Evolutionary conservation across 2,888 invertebrate genomes (phyloP).

Genomic region (Hemicrepidius hirtus): DNA sequence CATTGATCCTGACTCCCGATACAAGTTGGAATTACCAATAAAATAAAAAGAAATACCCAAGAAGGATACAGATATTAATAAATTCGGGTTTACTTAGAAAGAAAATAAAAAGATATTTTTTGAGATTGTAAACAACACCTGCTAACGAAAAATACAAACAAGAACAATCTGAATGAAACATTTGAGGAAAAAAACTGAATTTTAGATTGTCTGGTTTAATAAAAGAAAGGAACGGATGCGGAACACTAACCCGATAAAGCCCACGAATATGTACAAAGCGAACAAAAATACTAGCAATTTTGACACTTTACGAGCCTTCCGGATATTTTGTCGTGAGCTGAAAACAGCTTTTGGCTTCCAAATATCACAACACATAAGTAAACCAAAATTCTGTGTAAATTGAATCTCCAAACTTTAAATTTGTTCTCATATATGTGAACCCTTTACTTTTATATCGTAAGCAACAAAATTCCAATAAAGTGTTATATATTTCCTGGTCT

Average conservation of each 20-base stretch:
- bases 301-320: constrained; percentile 29
- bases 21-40: too few relatives aligned
- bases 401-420: constrained; percentile 4
- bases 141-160: background rate
- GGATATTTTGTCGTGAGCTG: constrained; percentile 28
- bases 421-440: background rate
- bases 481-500: too few relatives aligned
- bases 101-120: too few relatives aligned
- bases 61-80: too few relatives aligned
- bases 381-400: constrained; percentile 8
- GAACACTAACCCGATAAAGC: constrained; percentile 26
- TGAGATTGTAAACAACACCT: too few relatives aligned
- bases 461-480: too few relatives aligned
- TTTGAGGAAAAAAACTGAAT: constrained; percentile 26
- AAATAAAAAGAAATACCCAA: too few relatives aligned
- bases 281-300: constrained; percentile 30
- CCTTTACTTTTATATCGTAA: too few relatives aligned
- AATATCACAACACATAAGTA: constrained; percentile 20
- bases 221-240: constrained; percentile 28
- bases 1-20: too few relatives aligned
- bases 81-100: too few relatives aligned
- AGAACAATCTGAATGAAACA: background rate
- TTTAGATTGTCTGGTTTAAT: constrained; percentile 21
- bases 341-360: constrained; percentile 23
- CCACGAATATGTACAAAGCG: constrained; percentile 32